A percentile compares a stretch with the other conserved stretches of the same genome.
Conservation (phyloP, 2,797 vertebrate genomes). For the Pampus argenteus region DNA sequence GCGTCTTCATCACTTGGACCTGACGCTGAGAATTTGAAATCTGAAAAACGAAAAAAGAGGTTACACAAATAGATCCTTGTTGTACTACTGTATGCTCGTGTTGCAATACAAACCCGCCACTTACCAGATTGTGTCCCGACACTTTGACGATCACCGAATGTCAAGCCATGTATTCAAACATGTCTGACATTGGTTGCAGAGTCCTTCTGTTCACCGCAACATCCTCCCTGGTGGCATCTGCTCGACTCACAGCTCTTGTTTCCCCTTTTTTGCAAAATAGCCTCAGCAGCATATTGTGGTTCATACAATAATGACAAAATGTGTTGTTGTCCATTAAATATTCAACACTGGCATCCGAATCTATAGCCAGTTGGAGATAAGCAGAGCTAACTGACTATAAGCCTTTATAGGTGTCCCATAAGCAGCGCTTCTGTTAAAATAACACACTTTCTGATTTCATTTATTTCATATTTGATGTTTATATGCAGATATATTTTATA, state of each 20-base stretch:
- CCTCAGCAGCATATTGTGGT: constrained; percentile 27
- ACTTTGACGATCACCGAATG: background rate
- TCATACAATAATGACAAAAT: constrained; percentile 26
- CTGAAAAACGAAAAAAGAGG: constrained; percentile 20
- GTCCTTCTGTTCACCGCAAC: constrained; percentile 10
- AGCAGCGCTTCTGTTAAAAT: background rate
- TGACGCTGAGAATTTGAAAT: constrained; percentile 21
- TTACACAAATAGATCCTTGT: background rate
- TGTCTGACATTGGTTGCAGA: background rate
- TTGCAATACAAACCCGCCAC: background rate
- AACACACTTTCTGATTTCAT: background rate
- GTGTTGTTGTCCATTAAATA: constrained; percentile 44
- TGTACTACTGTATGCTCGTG: background rate
- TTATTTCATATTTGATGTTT: background rate
- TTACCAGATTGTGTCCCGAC: background rate
- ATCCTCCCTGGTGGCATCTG: constrained; percentile 28
- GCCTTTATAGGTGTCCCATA: constrained; percentile 4
- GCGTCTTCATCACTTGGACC: constrained; percentile 31
- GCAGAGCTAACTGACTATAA: constrained; percentile 6
- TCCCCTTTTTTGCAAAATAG: constrained; percentile 26
- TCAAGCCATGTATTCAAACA: background rate
- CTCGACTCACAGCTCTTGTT: constrained; percentile 20
- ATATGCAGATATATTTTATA: background rate
- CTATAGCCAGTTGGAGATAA: constrained; percentile 21
- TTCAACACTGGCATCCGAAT: constrained; percentile 30